These are phyloP conservation scores for Hermatobates lingyangjiaoensis DNA, from an alignment of 1,140 invertebrate genomes.

Conservation along the genomic window DNA sequence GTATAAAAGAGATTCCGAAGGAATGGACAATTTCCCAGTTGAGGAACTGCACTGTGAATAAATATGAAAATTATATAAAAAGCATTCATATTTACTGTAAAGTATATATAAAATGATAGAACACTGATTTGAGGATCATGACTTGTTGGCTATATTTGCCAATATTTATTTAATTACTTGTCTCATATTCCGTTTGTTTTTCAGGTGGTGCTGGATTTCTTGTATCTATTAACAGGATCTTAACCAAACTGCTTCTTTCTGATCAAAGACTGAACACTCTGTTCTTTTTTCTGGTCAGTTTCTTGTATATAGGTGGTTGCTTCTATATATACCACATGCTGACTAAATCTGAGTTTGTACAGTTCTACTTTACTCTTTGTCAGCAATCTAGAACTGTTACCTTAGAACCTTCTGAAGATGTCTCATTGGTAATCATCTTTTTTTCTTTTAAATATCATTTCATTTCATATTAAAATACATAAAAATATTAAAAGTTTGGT, in stretches of 20 bases:
- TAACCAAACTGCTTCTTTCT: conserved; percentile 56
- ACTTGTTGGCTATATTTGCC: neutral
- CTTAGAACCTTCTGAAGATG: conserved; percentile 58
- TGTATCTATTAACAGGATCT: conserved; percentile 61
- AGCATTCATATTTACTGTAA: no score
- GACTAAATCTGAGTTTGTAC: conserved; percentile 58
- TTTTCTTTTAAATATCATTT: neutral
- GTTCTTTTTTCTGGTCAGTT: conserved; percentile 64
- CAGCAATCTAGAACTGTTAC: conserved; percentile 49
- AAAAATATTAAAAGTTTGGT: no score
- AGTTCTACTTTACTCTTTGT: conserved; percentile 58
- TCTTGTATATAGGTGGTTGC: conserved; percentile 49
- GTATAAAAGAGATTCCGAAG: no score
- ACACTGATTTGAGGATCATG: no score
- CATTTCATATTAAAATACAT: neutral
- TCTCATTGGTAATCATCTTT: conserved; percentile 53
- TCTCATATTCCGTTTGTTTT: conserved; percentile 6
- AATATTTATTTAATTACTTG: neutral
- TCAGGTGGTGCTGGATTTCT: conserved; percentile 66
- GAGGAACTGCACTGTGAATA: no score
- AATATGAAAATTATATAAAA: no score
- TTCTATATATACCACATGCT: conserved; percentile 55
- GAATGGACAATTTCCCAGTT: no score
- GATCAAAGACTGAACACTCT: conserved; percentile 60
- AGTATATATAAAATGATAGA: no score